A percentile compares a stretch with the other conserved stretches of the same genome.
Evolutionary conservation across 2,888 invertebrate genomes (phyloP).

Genomic region (Frankliniella fusca): DNA sequence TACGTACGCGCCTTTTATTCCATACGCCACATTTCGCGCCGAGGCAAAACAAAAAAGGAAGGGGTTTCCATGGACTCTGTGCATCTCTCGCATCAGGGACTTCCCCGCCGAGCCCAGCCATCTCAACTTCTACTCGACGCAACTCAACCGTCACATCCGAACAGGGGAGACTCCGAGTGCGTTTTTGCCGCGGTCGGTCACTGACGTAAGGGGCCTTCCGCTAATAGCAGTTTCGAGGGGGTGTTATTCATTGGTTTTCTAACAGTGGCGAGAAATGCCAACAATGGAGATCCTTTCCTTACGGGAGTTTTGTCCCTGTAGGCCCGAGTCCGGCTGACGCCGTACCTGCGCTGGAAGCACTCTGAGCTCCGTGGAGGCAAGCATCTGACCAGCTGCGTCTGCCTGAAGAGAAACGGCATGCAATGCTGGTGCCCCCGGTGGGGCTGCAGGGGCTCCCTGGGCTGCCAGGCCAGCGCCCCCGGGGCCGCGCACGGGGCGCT

Average conservation of each 20-base stretch:
- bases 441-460: conserved; percentile 2
- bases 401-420: conserved; percentile 57
- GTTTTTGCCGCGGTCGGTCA: background rate
- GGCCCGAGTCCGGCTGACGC: conserved; percentile 37
- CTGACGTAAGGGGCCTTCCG: background rate
- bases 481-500: background rate
- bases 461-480: background rate
- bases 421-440: conserved; percentile 42
- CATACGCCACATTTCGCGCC: too few relatives aligned
- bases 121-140: conserved; percentile 4
- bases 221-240: too few relatives aligned
- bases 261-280: too few relatives aligned
- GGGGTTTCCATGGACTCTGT: background rate
- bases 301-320: background rate
- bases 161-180: background rate
- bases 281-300: background rate
- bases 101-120: conserved; percentile 17
- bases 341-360: conserved; percentile 37
- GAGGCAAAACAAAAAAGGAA: too few relatives aligned
- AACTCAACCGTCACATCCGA: background rate
- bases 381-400: conserved; percentile 57
- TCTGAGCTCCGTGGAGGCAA: conserved; percentile 55
- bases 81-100: background rate
- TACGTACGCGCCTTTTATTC: too few relatives aligned
- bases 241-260: too few relatives aligned